phyloP scores from a whole-genome alignment of 1,140 invertebrate genomes.

The Drosophila virilis region DNA sequence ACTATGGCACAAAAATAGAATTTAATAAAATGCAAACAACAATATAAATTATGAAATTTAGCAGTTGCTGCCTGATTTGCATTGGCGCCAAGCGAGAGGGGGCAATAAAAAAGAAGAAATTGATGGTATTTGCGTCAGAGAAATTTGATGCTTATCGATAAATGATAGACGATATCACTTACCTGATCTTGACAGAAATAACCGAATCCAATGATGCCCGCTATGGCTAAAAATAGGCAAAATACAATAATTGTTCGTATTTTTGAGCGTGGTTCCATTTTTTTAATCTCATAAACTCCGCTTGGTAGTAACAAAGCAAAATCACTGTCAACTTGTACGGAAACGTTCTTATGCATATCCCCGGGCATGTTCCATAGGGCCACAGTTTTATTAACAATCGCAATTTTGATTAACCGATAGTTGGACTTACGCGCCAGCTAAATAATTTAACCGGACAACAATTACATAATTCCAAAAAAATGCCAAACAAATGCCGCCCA shows the following conservation, averaged over 20 bases:
- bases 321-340: slow-evolving; percentile 91
- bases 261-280: slow-evolving; percentile 90
- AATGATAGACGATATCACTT: slow-evolving; percentile 50
- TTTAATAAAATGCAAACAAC: slow-evolving; percentile 59
- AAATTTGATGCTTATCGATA: slow-evolving; percentile 17
- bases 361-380: slow-evolving; percentile 76
- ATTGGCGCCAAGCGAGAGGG: slow-evolving; percentile 65
- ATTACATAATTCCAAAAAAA: slow-evolving; percentile 26
- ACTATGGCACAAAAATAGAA: slow-evolving; percentile 35
- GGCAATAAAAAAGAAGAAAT: slow-evolving; percentile 34
- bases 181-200: slow-evolving; percentile 95
- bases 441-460: not conserved
- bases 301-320: slow-evolving; percentile 89
- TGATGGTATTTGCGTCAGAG: slow-evolving; percentile 44
- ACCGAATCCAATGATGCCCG: slow-evolving; percentile 93
- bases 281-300: slow-evolving; percentile 90
- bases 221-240: slow-evolving; percentile 91
- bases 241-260: slow-evolving; percentile 90
- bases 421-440: too few relatives aligned
- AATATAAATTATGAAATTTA: slow-evolving; percentile 68
- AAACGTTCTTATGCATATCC: slow-evolving; percentile 90
- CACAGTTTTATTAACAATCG: slow-evolving; percentile 18
- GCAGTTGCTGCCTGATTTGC: slow-evolving; percentile 63
- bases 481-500: slow-evolving; percentile 30
- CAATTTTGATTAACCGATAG: not conserved